Conservation (phyloP, 2,888 invertebrate genomes). For the Idaea biselata region DNA sequence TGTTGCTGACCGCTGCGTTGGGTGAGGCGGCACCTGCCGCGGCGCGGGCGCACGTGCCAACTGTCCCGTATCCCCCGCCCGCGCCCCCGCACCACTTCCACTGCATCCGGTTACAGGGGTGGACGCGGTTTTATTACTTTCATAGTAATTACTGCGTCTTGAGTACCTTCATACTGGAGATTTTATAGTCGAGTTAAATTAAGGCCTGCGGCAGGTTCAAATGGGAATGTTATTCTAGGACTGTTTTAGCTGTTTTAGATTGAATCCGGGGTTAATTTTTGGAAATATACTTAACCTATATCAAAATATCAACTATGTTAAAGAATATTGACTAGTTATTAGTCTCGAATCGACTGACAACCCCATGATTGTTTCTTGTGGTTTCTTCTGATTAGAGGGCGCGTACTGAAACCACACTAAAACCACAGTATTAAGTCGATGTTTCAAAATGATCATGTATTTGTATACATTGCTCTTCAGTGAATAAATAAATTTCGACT, state of each 20-base stretch:
- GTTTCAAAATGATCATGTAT: too few relatives aligned
- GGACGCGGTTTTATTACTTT: neutral
- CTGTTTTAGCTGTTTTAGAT: neutral
- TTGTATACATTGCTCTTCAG: too few relatives aligned
- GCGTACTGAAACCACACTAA: too few relatives aligned
- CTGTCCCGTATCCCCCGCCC: slow-evolving; percentile 53
- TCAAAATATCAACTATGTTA: too few relatives aligned
- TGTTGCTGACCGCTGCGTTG: slow-evolving; percentile 37
- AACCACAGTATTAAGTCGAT: too few relatives aligned
- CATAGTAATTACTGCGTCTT: slow-evolving; percentile 13
- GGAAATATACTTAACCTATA: too few relatives aligned
- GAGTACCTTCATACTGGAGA: neutral
- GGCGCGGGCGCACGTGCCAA: slow-evolving; percentile 73
- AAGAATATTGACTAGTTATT: too few relatives aligned
- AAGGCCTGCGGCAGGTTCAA: neutral
- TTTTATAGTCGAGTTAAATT: neutral
- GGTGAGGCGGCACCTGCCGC: slow-evolving; percentile 50
- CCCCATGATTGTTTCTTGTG: too few relatives aligned
- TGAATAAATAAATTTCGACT: too few relatives aligned
- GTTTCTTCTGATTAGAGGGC: too few relatives aligned
- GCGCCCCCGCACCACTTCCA: slow-evolving; percentile 41
- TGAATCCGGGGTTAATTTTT: too few relatives aligned
- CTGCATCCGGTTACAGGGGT: slow-evolving; percentile 33
- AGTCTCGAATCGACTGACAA: too few relatives aligned
- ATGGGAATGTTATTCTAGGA: neutral